phyloP scores from a whole-genome alignment of 92 coral and sea anemone genomes.

The Epizoanthus ramosus region DNA sequence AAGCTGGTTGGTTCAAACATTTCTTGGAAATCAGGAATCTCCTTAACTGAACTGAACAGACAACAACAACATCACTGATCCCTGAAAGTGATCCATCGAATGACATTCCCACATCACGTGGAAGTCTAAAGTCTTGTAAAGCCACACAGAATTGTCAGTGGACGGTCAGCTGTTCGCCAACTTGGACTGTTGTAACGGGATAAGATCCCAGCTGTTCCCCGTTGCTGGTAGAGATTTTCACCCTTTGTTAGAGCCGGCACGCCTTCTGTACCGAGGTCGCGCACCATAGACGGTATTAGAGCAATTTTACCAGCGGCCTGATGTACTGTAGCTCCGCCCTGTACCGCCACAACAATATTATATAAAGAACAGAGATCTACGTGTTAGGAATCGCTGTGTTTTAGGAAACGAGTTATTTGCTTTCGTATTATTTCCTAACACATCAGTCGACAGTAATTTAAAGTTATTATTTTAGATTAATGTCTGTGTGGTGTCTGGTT shows the following conservation, averaged over 20 bases:
- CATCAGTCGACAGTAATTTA: conserved; percentile 56
- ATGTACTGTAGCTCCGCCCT: neutral
- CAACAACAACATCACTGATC: neutral
- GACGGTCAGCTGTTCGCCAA: neutral
- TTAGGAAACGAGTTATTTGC: conserved; percentile 39
- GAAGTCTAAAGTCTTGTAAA: neutral
- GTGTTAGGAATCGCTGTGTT: conserved; percentile 27
- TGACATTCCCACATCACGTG: neutral
- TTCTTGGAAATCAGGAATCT: conserved; percentile 88
- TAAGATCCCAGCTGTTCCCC: conserved; percentile 19
- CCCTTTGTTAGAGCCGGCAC: neutral
- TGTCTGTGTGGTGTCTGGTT: neutral
- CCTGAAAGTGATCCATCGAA: neutral
- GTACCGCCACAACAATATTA: neutral
- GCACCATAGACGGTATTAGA: neutral
- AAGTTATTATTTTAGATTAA: conserved; percentile 35
- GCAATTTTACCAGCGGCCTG: conserved; percentile 13
- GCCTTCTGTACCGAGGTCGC: neutral
- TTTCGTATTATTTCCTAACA: conserved; percentile 73
- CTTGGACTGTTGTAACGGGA: neutral
- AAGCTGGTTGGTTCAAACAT: conserved; percentile 96
- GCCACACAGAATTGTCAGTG: neutral
- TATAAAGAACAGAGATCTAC: conserved; percentile 25
- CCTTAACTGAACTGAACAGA: conserved; percentile 58
- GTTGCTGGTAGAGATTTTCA: neutral